A percentile compares a stretch with the other conserved stretches of the same genome.
phyloP scores from a whole-genome alignment of 2,113 vertebrate species.

The Syngnathus typhle region DNA sequence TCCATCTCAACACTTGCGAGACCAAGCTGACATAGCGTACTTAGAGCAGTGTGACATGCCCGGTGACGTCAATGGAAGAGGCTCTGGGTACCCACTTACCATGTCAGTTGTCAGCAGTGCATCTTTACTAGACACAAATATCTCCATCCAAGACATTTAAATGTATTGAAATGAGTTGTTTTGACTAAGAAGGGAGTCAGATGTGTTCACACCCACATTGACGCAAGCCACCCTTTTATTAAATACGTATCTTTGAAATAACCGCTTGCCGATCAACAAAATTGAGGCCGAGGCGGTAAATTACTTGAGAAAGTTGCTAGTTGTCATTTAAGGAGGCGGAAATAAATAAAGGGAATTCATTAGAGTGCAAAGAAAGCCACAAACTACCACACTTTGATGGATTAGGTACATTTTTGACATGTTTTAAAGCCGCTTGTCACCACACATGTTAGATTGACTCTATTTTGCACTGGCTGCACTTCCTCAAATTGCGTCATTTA shows the following conservation, averaged over 20 bases:
- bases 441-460: not conserved
- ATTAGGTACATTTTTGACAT: not conserved
- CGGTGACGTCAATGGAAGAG: constrained; percentile 42
- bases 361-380: not conserved
- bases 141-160: too few species aligned
- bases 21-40: constrained; percentile 41
- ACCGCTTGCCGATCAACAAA: too few species aligned
- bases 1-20: constrained; percentile 24
- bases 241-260: too few species aligned
- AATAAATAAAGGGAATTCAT: not conserved
- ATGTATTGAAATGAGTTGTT: too few species aligned
- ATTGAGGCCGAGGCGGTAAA: not conserved
- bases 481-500: constrained; percentile 49
- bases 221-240: too few species aligned
- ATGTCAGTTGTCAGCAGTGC: not conserved
- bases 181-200: too few species aligned
- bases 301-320: constrained; percentile 20
- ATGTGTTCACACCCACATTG: too few species aligned
- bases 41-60: constrained; percentile 39
- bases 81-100: constrained; percentile 14
- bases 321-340: constrained; percentile 12
- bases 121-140: not conserved
- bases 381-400: not conserved
- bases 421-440: constrained; percentile 7
- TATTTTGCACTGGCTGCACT: constrained; percentile 38